A percentile compares a stretch with the other conserved stretches of the same genome.
Conservation (phyloP, 2,888 invertebrate genomes). For the Cactoblastis cactorum region DNA sequence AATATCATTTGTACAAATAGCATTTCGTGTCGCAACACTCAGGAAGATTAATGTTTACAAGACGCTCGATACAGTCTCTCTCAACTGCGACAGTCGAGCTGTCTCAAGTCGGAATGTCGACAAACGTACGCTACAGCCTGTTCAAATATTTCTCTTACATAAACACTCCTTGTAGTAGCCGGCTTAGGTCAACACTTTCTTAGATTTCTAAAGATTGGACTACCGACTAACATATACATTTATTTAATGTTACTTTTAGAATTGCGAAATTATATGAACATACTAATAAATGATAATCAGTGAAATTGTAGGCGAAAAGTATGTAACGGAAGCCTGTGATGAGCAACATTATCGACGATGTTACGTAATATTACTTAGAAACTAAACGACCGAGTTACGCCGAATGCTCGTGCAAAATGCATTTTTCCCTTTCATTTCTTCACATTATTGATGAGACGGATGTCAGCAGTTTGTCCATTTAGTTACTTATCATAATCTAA, state of each 20-base stretch:
- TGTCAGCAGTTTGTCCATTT: background rate
- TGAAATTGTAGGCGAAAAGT: no score
- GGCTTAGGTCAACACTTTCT: background rate
- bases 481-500: background rate
- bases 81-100: background rate
- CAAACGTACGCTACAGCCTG: slow-evolving; percentile 7
- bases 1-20: background rate
- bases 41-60: background rate
- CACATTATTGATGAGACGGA: background rate
- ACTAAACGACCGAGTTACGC: background rate
- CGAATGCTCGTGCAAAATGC: background rate
- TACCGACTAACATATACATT: background rate
- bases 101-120: background rate
- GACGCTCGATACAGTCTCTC: background rate
- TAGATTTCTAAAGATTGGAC: background rate
- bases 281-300: background rate
- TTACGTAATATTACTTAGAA: background rate
- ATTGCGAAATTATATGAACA: background rate
- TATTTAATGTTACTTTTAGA: background rate
- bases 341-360: background rate
- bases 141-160: slow-evolving; percentile 11
- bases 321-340: background rate
- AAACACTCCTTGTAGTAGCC: slow-evolving; percentile 9
- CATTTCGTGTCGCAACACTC: background rate
- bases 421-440: background rate